These are phyloP conservation scores for Lasaia peninsularis DNA, from an alignment of 1,140 invertebrate genomes.

Conservation along the genomic window DNA sequence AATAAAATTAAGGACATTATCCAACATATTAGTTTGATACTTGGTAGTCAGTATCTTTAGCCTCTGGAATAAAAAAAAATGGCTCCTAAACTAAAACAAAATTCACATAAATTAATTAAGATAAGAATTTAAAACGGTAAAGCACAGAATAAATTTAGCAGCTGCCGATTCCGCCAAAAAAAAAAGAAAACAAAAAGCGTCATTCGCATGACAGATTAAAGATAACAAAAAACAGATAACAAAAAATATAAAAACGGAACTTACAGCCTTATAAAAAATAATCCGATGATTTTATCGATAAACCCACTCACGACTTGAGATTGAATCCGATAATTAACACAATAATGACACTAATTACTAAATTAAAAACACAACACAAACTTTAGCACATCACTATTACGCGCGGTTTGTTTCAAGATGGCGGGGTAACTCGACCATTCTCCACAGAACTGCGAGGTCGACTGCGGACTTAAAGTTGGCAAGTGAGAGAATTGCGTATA, in stretches of 20 bases:
- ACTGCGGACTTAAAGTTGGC: constrained; percentile 62
- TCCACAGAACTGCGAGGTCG: constrained; percentile 57
- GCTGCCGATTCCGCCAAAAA: too few relatives aligned
- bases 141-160: too few relatives aligned
- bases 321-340: constrained; percentile 1
- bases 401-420: constrained; percentile 52
- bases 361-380: constrained; percentile 23
- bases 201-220: too few relatives aligned
- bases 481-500: constrained; percentile 56
- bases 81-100: too few relatives aligned
- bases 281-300: not conserved
- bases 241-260: not conserved
- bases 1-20: too few relatives aligned
- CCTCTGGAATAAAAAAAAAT: too few relatives aligned
- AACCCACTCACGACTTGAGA: not conserved
- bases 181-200: too few relatives aligned
- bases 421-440: constrained; percentile 39
- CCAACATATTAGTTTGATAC: too few relatives aligned
- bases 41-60: too few relatives aligned
- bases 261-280: not conserved
- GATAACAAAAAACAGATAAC: too few relatives aligned
- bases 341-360: not conserved
- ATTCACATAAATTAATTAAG: too few relatives aligned
- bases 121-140: too few relatives aligned
- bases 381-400: constrained; percentile 38